Evolutionary conservation across 2,797 vertebrate genomes (phyloP).

Genomic region (Lagodon rhomboides): DNA sequence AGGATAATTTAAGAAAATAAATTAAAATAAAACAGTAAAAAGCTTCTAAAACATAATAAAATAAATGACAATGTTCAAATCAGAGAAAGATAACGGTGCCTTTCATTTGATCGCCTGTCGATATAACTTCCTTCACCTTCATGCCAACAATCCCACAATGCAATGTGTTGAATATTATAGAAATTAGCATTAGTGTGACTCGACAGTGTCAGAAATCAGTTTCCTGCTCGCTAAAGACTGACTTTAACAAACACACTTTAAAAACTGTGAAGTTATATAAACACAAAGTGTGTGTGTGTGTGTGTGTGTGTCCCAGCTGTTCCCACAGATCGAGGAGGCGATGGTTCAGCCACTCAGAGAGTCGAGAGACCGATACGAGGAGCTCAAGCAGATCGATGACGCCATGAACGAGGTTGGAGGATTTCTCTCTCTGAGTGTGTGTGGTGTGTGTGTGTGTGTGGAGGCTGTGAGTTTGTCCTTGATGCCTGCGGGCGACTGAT

Average conservation of each 20-base stretch:
- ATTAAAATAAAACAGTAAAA: too few relatives aligned
- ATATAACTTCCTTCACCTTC: too few relatives aligned
- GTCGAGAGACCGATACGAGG: slow-evolving; percentile 92
- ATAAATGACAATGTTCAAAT: too few relatives aligned
- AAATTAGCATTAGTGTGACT: too few relatives aligned
- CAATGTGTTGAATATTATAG: background rate
- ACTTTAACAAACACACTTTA: too few relatives aligned
- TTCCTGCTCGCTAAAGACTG: too few relatives aligned
- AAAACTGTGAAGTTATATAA: background rate
- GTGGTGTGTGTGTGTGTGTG: background rate
- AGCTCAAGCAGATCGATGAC: slow-evolving; percentile 92
- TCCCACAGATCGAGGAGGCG: slow-evolving; percentile 91
- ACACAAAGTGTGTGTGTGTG: slow-evolving; percentile 11
- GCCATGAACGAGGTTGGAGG: slow-evolving; percentile 89
- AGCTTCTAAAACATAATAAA: too few relatives aligned
- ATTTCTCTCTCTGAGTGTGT: background rate
- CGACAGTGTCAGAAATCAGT: too few relatives aligned
- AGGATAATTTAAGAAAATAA: too few relatives aligned
- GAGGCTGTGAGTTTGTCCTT: background rate
- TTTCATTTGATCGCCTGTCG: too few relatives aligned
- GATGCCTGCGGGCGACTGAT: background rate
- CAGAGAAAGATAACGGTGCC: too few relatives aligned
- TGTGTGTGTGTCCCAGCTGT: slow-evolving; percentile 84
- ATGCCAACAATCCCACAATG: background rate
- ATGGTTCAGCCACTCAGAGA: slow-evolving; percentile 94